Conservation (phyloP, 92 coral and sea anemone genomes). For the Umimayanthus kanabou region DNA sequence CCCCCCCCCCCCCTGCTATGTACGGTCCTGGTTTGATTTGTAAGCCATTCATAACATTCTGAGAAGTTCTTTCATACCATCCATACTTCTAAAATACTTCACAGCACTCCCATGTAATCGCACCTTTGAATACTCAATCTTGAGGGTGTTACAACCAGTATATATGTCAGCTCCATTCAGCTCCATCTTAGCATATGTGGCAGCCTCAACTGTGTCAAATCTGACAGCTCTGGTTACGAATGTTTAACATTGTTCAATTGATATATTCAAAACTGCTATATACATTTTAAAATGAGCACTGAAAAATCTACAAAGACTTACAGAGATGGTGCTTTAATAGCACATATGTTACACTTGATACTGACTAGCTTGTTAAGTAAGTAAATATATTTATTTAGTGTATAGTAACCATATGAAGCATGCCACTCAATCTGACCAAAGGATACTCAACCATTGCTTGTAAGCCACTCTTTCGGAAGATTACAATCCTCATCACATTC, state of each 20-base stretch:
- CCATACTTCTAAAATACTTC: too few species aligned
- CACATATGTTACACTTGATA: too few species aligned
- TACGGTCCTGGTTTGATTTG: too few species aligned
- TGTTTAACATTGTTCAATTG: neutral
- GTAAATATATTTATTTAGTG: too few species aligned
- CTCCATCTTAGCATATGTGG: conserved; percentile 75
- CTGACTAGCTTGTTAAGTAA: too few species aligned
- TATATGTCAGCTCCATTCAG: conserved; percentile 96
- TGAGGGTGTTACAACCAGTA: conserved; percentile 94
- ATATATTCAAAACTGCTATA: neutral
- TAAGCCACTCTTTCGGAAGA: conserved; percentile 89
- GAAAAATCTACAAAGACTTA: too few species aligned
- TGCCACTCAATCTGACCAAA: conserved; percentile 1
- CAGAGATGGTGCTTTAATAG: too few species aligned
- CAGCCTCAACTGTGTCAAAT: conserved; percentile 81
- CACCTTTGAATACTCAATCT: conserved; percentile 93
- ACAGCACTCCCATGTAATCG: neutral
- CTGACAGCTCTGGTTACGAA: conserved; percentile 42
- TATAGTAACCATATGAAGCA: too few species aligned
- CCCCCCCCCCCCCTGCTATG: too few species aligned
- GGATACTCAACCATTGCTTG: conserved; percentile 99
- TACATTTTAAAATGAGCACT: too few species aligned
- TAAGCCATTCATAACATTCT: too few species aligned
- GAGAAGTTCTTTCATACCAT: too few species aligned
- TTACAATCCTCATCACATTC: conserved; percentile 82